These are phyloP conservation scores for Sclerurus mexicanus DNA, from an alignment of 2,113 vertebrate genomes.

Conservation along the genomic window DNA sequence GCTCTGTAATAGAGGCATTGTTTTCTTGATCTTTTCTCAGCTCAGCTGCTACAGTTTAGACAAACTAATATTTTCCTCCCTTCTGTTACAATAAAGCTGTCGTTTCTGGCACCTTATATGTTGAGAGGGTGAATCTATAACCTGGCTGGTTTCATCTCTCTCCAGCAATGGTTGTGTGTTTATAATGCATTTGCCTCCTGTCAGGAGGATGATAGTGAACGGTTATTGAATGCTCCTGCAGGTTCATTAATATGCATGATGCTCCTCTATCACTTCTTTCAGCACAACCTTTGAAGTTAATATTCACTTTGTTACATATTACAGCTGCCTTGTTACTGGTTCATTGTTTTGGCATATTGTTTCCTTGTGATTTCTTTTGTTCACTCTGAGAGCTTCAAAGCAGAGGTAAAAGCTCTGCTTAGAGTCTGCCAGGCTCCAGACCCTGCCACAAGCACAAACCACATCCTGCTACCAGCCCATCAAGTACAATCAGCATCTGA, in stretches of 20 bases:
- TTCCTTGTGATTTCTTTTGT: slow-evolving; percentile 40
- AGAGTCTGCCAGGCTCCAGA: not conserved
- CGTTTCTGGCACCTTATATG: slow-evolving; percentile 46
- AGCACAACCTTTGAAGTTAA: slow-evolving; percentile 60
- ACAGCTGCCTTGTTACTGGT: slow-evolving; percentile 46
- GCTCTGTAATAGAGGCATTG: slow-evolving; percentile 42
- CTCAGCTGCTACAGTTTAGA: slow-evolving; percentile 52
- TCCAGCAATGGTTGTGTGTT: slow-evolving; percentile 34
- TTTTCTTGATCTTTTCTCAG: slow-evolving; percentile 56
- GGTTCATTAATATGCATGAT: slow-evolving; percentile 63
- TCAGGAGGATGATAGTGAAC: slow-evolving; percentile 46
- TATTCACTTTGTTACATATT: slow-evolving; percentile 58
- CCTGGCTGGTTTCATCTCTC: slow-evolving; percentile 28
- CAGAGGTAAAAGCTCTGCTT: not conserved
- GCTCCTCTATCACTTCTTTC: slow-evolving; percentile 54
- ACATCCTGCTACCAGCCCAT: not conserved
- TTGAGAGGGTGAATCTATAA: slow-evolving; percentile 54
- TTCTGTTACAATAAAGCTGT: slow-evolving; percentile 62
- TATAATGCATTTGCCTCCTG: slow-evolving; percentile 58
- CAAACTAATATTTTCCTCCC: slow-evolving; percentile 55
- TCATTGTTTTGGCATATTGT: slow-evolving; percentile 47
- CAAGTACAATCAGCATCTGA: not conserved
- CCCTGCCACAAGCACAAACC: not conserved
- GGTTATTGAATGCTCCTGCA: slow-evolving; percentile 43
- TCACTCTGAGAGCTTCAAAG: slow-evolving; percentile 5